These are phyloP conservation scores for Panopea generosa DNA, from an alignment of 2,888 invertebrate genomes.

Conservation along the genomic window DNA sequence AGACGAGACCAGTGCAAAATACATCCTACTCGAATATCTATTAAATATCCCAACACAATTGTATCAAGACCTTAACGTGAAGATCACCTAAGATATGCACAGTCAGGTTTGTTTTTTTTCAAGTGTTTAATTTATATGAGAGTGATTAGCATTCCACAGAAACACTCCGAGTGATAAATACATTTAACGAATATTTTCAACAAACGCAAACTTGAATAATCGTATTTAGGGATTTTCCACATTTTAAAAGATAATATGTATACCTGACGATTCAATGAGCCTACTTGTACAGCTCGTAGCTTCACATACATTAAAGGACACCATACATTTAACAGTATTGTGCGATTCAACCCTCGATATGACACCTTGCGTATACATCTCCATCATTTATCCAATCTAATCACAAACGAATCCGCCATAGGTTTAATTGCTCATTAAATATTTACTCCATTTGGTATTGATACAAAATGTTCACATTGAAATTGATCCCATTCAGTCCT, in stretches of 20 bases:
- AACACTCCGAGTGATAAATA: constrained; percentile 3
- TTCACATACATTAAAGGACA: no score
- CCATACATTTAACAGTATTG: background rate
- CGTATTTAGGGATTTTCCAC: constrained; percentile 37
- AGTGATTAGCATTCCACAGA: constrained; percentile 4
- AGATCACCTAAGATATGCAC: constrained; percentile 26
- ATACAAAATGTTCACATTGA: constrained; percentile 27
- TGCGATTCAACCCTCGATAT: background rate
- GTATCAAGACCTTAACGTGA: constrained; percentile 7
- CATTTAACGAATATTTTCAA: constrained; percentile 3
- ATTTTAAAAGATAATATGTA: constrained; percentile 10
- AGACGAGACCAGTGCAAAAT: constrained; percentile 29
- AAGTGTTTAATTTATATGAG: no score
- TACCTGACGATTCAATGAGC: no score
- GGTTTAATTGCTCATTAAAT: constrained; percentile 42
- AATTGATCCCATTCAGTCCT: constrained; percentile 2
- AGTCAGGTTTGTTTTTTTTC: constrained; percentile 16
- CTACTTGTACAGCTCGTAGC: no score
- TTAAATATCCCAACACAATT: background rate
- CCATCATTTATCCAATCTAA: no score
- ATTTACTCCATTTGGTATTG: constrained; percentile 37
- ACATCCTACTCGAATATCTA: constrained; percentile 11
- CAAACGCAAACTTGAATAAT: constrained; percentile 13
- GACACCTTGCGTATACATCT: no score
- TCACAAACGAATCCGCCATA: constrained; percentile 2